Percentiles rank a stretch among this genome's conserved stretches.
Conservation (phyloP, 2,113 vertebrate species). For the Ovis canadensis region DNA sequence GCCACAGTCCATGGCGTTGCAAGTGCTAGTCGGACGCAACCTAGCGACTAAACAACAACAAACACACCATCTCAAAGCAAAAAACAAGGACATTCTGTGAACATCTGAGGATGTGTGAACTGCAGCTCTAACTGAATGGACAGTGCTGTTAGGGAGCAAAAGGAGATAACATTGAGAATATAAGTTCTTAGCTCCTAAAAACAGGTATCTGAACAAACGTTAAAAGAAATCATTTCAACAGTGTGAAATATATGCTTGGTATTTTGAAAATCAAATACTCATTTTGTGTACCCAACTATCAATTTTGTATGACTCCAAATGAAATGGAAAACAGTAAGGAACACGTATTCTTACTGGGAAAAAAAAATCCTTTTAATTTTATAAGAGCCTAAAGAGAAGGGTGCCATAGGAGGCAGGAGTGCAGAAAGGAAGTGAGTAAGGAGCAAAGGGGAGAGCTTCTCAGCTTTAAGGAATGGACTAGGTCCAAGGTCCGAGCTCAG, state of each 20-base stretch:
- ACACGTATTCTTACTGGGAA: neutral
- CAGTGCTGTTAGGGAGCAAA: neutral
- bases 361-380: neutral
- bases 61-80: neutral
- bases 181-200: neutral
- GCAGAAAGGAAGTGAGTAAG: neutral
- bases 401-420: neutral
- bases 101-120: neutral
- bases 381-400: neutral
- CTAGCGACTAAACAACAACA: neutral
- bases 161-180: neutral
- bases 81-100: neutral
- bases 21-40: neutral
- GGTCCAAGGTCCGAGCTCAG: neutral
- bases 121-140: neutral
- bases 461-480: neutral
- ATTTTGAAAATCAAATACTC: neutral
- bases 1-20: rapidly evolving
- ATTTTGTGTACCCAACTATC: neutral
- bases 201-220: neutral
- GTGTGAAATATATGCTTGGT: neutral
- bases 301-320: neutral
- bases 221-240: neutral
- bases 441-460: too few species aligned
- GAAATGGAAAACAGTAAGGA: neutral